phyloP scores from a whole-genome alignment of 2,888 invertebrate genomes.

The Drosophila sordidapex region DNA sequence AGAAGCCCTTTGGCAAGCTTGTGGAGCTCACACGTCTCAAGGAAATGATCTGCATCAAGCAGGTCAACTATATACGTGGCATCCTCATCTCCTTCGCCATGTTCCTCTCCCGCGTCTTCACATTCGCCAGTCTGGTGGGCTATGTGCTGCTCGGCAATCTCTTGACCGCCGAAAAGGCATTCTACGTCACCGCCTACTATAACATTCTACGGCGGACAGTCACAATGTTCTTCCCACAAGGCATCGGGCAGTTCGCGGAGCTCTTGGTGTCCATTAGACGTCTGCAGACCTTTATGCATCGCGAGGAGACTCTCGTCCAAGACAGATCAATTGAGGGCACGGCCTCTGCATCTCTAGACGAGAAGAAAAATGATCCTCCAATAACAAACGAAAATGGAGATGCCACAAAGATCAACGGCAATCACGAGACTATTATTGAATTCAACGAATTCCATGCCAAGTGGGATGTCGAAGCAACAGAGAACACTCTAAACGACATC shows the following conservation, averaged over 20 bases:
- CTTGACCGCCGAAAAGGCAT: conserved; percentile 93
- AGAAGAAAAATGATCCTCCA: conserved; percentile 49
- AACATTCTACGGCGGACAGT: conserved; percentile 93
- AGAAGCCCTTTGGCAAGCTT: conserved; percentile 92
- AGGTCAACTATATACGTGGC: conserved; percentile 91
- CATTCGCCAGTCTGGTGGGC: conserved; percentile 92
- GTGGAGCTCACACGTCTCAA: conserved; percentile 88
- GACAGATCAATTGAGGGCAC: conserved; percentile 66
- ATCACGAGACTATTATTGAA: conserved; percentile 83
- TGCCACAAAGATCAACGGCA: conserved; percentile 24
- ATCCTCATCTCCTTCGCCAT: conserved; percentile 92
- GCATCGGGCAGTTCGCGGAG: conserved; percentile 88
- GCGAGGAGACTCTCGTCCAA: conserved; percentile 86
- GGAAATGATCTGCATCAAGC: conserved; percentile 88
- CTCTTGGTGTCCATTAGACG: conserved; percentile 87
- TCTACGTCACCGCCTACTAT: conserved; percentile 94
- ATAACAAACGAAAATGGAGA: conserved; percentile 37
- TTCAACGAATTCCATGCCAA: conserved; percentile 88
- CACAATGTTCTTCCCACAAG: conserved; percentile 94
- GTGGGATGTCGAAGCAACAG: conserved; percentile 87
- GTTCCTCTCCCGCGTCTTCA: conserved; percentile 94
- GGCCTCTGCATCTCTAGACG: conserved; percentile 8
- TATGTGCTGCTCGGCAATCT: conserved; percentile 89
- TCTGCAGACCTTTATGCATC: conserved; percentile 87
- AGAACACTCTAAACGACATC: conserved; percentile 88